Conservation (phyloP, 2,113 vertebrate genomes). For the Hiodon tergisus region DNA sequence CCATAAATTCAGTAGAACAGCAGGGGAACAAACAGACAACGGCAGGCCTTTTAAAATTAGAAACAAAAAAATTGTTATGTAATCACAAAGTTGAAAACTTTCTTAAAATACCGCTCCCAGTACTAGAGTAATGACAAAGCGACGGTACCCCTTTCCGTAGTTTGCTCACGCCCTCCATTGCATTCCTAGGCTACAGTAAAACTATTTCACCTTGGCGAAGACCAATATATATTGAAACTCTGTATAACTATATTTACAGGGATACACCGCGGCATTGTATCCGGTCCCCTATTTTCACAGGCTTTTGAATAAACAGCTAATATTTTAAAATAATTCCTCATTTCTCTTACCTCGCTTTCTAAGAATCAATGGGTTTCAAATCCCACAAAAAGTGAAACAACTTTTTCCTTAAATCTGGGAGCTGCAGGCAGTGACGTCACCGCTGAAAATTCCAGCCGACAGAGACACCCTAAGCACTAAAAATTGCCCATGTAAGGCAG, state of each 20-base stretch:
- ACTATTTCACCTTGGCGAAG: conserved; percentile 39
- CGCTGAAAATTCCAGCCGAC: conserved; percentile 62
- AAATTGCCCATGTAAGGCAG: conserved; percentile 76
- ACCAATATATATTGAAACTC: conserved; percentile 33
- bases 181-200: conserved; percentile 39
- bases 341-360: conserved; percentile 67
- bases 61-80: conserved; percentile 6
- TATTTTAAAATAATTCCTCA: not conserved
- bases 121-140: conserved; percentile 13
- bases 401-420: conserved; percentile 64
- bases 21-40: not conserved
- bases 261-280: conserved; percentile 14
- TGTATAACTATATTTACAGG: conserved; percentile 10
- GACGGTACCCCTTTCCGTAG: conserved; percentile 17
- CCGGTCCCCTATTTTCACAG: not conserved
- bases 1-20: not conserved
- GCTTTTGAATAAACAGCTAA: too few relatives aligned
- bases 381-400: conserved; percentile 68
- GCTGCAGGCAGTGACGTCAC: conserved; percentile 72
- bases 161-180: conserved; percentile 62
- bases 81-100: not conserved
- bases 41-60: not conserved
- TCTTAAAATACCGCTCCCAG: not conserved
- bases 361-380: conserved; percentile 56
- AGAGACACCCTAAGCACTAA: conserved; percentile 43